Percentiles rank a stretch among this genome's conserved stretches.
Conservation (phyloP, 2,888 invertebrate genomes). For the Drosophila diplacantha region DNA sequence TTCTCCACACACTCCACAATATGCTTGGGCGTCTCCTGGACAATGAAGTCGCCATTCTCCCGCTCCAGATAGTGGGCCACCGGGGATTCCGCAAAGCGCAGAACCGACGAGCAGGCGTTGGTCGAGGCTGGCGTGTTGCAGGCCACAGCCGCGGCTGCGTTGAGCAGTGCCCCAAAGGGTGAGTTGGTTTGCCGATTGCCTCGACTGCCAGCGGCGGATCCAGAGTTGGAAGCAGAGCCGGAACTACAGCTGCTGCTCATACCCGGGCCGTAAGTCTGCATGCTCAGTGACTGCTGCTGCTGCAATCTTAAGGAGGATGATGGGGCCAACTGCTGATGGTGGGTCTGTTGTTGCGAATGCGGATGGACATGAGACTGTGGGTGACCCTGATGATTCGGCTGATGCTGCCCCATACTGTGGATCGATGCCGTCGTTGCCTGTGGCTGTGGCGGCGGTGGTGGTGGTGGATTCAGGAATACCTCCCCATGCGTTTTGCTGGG, state of each 20-base stretch:
- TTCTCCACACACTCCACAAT: constrained; percentile 78
- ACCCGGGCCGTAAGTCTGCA: constrained; percentile 19
- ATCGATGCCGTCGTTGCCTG: constrained; percentile 3
- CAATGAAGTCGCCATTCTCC: constrained; percentile 77
- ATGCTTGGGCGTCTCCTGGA: constrained; percentile 77
- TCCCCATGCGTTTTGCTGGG: constrained; percentile 53
- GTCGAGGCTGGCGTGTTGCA: constrained; percentile 68
- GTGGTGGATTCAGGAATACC: constrained; percentile 63
- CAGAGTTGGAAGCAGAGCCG: constrained; percentile 31
- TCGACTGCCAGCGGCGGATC: constrained; percentile 18
- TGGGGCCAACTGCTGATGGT: constrained; percentile 30
- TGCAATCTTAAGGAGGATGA: constrained; percentile 14
- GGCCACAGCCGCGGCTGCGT: constrained; percentile 60
- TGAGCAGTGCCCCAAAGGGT: constrained; percentile 69
- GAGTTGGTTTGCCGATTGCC: constrained; percentile 65
- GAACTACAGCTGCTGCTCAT: constrained; percentile 28
- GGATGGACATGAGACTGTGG: constrained; percentile 32
- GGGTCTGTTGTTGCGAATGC: constrained; percentile 35
- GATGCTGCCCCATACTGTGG: constrained; percentile 18
- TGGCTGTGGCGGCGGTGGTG: constrained; percentile 48
- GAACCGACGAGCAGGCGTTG: constrained; percentile 69
- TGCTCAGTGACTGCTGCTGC: constrained; percentile 6
- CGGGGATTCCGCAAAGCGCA: constrained; percentile 76
- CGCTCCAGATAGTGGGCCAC: constrained; percentile 77
- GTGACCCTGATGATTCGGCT: constrained; percentile 31